Conservation (phyloP, 2,888 invertebrate genomes). For the Aspidiotus rigidus region DNA sequence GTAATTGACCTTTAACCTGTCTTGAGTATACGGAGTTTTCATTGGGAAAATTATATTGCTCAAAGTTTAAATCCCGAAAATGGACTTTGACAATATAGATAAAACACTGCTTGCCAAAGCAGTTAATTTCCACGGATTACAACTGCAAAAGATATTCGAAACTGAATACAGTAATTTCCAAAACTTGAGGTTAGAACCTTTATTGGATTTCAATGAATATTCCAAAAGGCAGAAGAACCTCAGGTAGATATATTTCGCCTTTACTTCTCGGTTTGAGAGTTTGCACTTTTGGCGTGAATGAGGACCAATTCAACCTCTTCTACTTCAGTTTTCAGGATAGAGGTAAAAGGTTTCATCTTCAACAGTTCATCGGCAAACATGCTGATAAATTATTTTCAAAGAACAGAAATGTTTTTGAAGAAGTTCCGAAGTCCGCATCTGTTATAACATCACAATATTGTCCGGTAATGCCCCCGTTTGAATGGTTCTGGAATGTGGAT, state of each 20-base stretch:
- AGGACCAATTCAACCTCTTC: not conserved
- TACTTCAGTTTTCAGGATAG: slow-evolving; percentile 61
- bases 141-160: slow-evolving; percentile 80
- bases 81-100: slow-evolving; percentile 43
- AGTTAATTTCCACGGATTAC: slow-evolving; percentile 77
- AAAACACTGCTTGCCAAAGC: slow-evolving; percentile 56
- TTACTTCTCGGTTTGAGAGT: not conserved
- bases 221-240: slow-evolving; percentile 69
- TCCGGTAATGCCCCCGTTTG: slow-evolving; percentile 78
- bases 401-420: slow-evolving; percentile 44
- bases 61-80: not conserved
- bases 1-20: no score
- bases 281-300: not conserved
- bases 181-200: slow-evolving; percentile 53
- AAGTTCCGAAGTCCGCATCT: slow-evolving; percentile 47
- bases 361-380: slow-evolving; percentile 79
- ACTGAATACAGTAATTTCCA: slow-evolving; percentile 68
- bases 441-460: slow-evolving; percentile 44
- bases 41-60: no score
- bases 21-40: no score
- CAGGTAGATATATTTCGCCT: slow-evolving; percentile 44
- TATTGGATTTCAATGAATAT: slow-evolving; percentile 63
- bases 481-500: slow-evolving; percentile 72
- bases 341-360: slow-evolving; percentile 69
- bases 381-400: slow-evolving; percentile 61